Evolutionary conservation across 2,113 vertebrate species (phyloP).

Genomic region (Amphiprion percula): DNA sequence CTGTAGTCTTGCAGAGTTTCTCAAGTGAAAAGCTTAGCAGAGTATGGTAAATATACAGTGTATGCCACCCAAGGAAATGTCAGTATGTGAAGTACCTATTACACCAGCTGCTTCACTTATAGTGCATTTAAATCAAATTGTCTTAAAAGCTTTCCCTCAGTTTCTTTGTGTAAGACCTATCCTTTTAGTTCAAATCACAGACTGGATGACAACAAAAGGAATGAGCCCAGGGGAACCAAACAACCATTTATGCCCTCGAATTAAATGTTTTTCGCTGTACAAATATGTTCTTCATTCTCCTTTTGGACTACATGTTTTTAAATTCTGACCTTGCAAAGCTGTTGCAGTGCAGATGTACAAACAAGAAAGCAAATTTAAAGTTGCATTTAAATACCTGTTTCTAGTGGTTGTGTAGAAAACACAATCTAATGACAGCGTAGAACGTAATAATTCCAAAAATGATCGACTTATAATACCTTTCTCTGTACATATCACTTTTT

Average conservation of each 20-base stretch:
- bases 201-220: conserved; percentile 31
- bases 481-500: too few relatives aligned
- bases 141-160: conserved; percentile 39
- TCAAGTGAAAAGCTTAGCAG: conserved; percentile 2
- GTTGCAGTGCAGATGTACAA: too few relatives aligned
- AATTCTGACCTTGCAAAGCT: too few relatives aligned
- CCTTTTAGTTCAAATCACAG: conserved; percentile 37
- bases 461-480: too few relatives aligned
- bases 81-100: background rate
- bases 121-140: conserved; percentile 48
- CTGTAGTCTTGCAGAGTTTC: background rate
- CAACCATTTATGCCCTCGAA: conserved; percentile 28
- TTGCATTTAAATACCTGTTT: too few relatives aligned
- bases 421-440: too few relatives aligned
- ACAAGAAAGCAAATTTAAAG: too few relatives aligned
- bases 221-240: conserved; percentile 16
- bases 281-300: conserved; percentile 1
- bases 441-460: too few relatives aligned
- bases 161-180: conserved; percentile 30
- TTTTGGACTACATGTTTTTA: too few relatives aligned
- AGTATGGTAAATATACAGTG: too few relatives aligned
- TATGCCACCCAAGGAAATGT: background rate
- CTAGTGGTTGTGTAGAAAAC: too few relatives aligned
- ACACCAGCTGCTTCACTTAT: conserved; percentile 23
- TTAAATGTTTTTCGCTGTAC: conserved; percentile 4